Percentiles rank a stretch among this genome's conserved stretches.
These are phyloP conservation scores for Scolopax mira DNA, from an alignment of 2,113 vertebrate genomes.

Conservation along the genomic window DNA sequence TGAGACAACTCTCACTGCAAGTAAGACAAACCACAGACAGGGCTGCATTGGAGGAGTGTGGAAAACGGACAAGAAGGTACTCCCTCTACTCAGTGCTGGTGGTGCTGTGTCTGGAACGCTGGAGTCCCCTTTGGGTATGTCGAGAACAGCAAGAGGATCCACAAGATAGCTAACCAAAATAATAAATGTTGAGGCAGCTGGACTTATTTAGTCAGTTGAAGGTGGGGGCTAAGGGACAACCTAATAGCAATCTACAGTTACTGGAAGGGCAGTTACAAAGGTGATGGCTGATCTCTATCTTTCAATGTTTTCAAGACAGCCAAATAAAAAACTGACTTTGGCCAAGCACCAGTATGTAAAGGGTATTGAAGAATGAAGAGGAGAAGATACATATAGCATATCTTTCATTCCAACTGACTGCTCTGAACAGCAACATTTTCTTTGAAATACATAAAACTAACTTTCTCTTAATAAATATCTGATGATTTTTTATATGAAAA, in stretches of 20 bases:
- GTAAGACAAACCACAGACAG: not conserved
- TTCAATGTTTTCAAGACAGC: not conserved
- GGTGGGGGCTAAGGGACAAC: not conserved
- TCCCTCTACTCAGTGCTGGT: not conserved
- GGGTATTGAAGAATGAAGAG: not conserved
- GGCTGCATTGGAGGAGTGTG: not conserved
- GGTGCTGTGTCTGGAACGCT: not conserved
- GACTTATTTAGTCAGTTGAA: not conserved
- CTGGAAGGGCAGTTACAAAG: not conserved
- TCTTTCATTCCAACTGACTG: not conserved
- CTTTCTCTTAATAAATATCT: not conserved
- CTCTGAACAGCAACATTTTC: not conserved
- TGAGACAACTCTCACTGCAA: not conserved
- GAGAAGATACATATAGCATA: not conserved
- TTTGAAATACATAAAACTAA: not conserved
- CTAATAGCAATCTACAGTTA: not conserved
- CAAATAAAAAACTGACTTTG: not conserved
- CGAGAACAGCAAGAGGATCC: not conserved
- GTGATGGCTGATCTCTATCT: not conserved
- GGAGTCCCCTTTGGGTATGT: not conserved
- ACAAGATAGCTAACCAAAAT: not conserved
- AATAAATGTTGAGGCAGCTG: not conserved
- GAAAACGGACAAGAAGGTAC: not conserved
- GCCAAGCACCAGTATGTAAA: accelerated
- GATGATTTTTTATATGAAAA: not conserved